Evolutionary conservation across 2,797 vertebrate genomes (phyloP), one percentile per base, ranked within the genome.

Genomic region (Eospalax fontanierii): DNA sequence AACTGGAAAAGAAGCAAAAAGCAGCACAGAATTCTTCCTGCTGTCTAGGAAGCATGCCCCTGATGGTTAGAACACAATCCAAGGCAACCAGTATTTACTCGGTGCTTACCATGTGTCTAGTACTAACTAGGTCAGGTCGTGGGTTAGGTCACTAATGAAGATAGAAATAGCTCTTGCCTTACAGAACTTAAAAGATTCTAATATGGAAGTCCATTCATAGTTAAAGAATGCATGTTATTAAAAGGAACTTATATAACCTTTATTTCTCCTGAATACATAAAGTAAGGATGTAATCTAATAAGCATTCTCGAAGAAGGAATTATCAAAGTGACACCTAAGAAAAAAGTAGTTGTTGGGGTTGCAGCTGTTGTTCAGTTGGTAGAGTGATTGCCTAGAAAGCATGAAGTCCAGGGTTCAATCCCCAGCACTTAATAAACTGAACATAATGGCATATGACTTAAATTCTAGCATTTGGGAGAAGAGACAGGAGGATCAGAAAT

Each of bases 1-100:
- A 96, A 68, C 28, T 65, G 93, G 70, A 57, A 73, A 91, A 96
- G 50, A 91, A 43, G 81, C 81, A 96, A 88, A 97, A 93, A 75
- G 40, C 71, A 95, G 75, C 30, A 66, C 6, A 68, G 59, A 6
- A 40, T 88, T 95, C 83, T 89, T 78, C 71, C 59, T 70, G 35
- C 78, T 93, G 38, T 89, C 90, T 87, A 96, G 66, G 89, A 94
- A 87, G 83, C 68, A 90, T 33, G 8, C 38, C 70, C 46, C 84
- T 54, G 73, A 38, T 54, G 61, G 26, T 0, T 90, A 73, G 46
- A 84, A 89, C 71, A 71, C 43, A 88, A 66, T 79, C 63, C 79
- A 92, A 90, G 75, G 87, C 85, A 88, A 70, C 9, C 40, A 81
- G 54, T 71, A 93, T 63, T 83, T 90, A 86, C 74, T 91, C 78